A percentile compares a stretch with the other conserved stretches of the same genome.
These are phyloP conservation scores for Luscinia megarhynchos DNA, from an alignment of 2,797 vertebrate species.

Conservation along the genomic window DNA sequence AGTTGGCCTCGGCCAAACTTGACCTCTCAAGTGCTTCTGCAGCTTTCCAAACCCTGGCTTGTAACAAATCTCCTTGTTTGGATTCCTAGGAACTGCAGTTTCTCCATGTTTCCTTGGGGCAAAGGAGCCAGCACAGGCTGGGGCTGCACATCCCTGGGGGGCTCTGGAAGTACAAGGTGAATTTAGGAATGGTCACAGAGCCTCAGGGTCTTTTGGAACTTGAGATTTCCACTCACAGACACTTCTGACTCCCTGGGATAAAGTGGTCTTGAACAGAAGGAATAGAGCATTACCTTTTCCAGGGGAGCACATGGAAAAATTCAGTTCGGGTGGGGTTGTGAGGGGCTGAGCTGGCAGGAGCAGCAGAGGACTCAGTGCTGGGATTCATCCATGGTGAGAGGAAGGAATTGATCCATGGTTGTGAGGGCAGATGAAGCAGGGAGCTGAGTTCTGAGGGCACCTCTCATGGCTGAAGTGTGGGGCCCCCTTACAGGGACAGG, in stretches of 20 bases:
- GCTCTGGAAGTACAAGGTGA: not conserved
- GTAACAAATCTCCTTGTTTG: not conserved
- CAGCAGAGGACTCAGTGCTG: not conserved
- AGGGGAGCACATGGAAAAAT: not conserved
- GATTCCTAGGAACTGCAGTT: not conserved
- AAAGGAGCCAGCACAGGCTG: not conserved
- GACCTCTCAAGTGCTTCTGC: not conserved
- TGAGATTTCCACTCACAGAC: not conserved
- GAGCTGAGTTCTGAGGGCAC: not conserved
- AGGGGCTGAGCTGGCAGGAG: not conserved
- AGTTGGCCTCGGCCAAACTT: accelerated
- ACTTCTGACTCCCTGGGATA: not conserved
- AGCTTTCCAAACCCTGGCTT: not conserved
- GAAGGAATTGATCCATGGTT: accelerated
- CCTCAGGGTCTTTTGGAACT: not conserved
- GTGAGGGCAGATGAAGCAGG: not conserved
- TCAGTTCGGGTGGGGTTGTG: not conserved
- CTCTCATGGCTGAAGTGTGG: accelerated
- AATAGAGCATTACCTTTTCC: not conserved
- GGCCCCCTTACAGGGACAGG: accelerated
- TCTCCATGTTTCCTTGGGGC: not conserved
- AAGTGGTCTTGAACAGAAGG: not conserved
- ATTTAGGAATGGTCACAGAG: not conserved
- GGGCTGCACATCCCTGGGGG: not conserved
- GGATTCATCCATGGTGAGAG: not conserved